These are phyloP conservation scores for Cyclina sinensis DNA, from an alignment of 1,140 invertebrate genomes.

Conservation along the genomic window DNA sequence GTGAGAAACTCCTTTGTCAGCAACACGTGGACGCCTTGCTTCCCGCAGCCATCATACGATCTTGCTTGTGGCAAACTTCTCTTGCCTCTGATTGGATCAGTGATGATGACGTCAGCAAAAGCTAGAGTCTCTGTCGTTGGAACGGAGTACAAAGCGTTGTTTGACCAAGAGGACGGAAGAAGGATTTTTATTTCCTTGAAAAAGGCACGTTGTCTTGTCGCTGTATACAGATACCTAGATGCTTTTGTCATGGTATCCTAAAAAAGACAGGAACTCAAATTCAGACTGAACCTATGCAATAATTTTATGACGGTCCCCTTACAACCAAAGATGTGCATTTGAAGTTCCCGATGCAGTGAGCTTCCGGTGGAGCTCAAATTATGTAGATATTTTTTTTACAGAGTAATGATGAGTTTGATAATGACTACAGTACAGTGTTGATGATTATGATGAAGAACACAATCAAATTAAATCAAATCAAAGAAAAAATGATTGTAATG, in stretches of 20 bases:
- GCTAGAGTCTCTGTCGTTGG: constrained; percentile 68
- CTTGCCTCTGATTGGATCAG: constrained; percentile 37
- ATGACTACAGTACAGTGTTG: no score
- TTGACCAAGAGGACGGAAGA: constrained; percentile 82
- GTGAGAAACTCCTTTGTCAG: constrained; percentile 56
- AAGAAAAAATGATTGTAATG: no score
- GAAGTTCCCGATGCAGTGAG: no score
- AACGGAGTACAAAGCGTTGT: not conserved
- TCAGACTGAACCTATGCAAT: no score
- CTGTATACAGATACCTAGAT: constrained; percentile 78
- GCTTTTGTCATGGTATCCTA: constrained; percentile 78
- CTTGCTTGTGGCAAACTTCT: constrained; percentile 49
- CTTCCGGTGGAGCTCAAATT: no score
- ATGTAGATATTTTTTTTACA: no score
- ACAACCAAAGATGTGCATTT: no score
- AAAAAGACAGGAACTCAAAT: no score
- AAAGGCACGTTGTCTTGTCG: constrained; percentile 81
- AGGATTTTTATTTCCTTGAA: constrained; percentile 85
- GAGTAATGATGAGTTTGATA: no score
- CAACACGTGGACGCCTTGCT: constrained; percentile 62
- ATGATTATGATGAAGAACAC: no score
- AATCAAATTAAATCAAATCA: no score
- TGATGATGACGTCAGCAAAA: constrained; percentile 76
- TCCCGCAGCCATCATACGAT: constrained; percentile 62
- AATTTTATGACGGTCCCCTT: no score